Conservation (phyloP, 2,113 vertebrate genomes). For the Ptilorrhoa leucosticta region DNA sequence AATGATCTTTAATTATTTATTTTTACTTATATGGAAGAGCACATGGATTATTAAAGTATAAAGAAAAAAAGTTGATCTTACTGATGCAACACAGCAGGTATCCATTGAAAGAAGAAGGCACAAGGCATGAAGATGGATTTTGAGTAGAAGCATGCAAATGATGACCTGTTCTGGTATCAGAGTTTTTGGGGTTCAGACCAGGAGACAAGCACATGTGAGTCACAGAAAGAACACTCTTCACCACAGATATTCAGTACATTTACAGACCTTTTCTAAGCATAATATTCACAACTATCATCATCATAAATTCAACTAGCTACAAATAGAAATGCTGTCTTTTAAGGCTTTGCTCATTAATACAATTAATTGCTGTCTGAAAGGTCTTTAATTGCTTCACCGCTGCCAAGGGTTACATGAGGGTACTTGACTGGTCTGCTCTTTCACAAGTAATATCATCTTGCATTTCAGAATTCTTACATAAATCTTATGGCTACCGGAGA, state of each 20-base stretch:
- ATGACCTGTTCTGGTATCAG: background rate
- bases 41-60: background rate
- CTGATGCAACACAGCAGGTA: background rate
- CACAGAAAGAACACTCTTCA: background rate
- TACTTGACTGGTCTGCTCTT: background rate
- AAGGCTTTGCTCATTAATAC: background rate
- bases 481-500: background rate
- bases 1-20: background rate
- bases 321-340: background rate
- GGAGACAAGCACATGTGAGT: rapidly evolving
- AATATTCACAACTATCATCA: background rate
- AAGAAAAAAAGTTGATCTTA: background rate
- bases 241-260: background rate
- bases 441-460: background rate
- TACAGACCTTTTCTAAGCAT: background rate
- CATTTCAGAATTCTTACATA: background rate
- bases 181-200: background rate
- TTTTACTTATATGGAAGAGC: background rate
- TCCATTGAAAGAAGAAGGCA: background rate
- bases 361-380: background rate
- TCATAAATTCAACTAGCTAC: background rate
- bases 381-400: background rate
- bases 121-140: background rate
- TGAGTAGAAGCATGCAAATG: background rate
- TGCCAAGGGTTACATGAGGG: background rate